A percentile compares a stretch with the other conserved stretches of the same genome.
Conservation (phyloP, 2,888 invertebrate species). For the Dioctria rufipes region DNA sequence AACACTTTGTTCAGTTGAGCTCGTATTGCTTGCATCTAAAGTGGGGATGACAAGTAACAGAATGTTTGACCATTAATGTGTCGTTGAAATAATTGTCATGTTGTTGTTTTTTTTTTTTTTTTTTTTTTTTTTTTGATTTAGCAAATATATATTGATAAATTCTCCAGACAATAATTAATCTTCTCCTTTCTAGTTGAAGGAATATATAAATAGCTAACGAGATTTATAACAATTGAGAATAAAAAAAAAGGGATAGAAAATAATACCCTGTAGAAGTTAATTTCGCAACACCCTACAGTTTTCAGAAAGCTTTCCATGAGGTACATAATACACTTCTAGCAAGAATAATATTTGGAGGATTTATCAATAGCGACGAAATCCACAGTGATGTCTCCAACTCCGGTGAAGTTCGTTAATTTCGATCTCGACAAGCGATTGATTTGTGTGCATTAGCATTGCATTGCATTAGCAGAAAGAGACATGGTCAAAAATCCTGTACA, state of each 20-base stretch:
- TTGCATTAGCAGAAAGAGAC: conserved; percentile 13
- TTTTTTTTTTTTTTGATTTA: conserved; percentile 37
- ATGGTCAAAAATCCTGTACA: conserved; percentile 64
- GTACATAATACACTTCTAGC: conserved; percentile 24
- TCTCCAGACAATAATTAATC: conserved; percentile 54
- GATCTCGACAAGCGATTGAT: conserved; percentile 22
- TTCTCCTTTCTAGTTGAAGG: conserved; percentile 23
- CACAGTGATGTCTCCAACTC: conserved; percentile 34
- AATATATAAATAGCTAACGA: conserved; percentile 21
- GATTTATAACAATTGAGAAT: conserved; percentile 18
- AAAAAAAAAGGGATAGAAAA: conserved; percentile 34
- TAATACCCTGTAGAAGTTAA: conserved; percentile 4
- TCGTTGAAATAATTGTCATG: conserved; percentile 35
- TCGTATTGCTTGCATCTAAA: conserved; percentile 76
- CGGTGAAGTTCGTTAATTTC: conserved; percentile 39
- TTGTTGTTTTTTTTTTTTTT: conserved; percentile 49
- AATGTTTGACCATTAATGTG: conserved; percentile 81
- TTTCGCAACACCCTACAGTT: conserved; percentile 27
- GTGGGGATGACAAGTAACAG: conserved; percentile 74
- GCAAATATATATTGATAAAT: conserved; percentile 59
- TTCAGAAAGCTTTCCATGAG: conserved; percentile 26
- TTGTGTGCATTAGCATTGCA: conserved; percentile 17
- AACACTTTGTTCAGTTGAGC: conserved; percentile 78
- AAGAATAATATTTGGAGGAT: conserved; percentile 53
- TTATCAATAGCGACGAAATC: conserved; percentile 55